Percentiles rank a stretch among this genome's conserved stretches.
phyloP scores from a whole-genome alignment of 2,113 vertebrate species.

The Steatornis caripensis region DNA sequence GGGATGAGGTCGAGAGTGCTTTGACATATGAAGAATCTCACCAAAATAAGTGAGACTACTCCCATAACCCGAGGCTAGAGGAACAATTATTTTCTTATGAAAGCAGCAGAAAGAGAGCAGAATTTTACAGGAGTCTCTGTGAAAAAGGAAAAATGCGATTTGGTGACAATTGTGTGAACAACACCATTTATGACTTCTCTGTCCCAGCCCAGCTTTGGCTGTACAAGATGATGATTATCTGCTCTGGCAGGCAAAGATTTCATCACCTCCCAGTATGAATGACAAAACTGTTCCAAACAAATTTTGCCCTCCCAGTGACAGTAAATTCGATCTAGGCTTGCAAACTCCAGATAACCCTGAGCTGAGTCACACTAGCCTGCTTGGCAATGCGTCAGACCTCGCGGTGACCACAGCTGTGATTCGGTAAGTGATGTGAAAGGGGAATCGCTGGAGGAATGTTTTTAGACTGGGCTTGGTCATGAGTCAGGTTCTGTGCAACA shows the following conservation, averaged over 20 bases:
- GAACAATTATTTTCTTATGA: not conserved
- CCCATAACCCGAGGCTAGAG: not conserved
- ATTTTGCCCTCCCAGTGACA: not conserved
- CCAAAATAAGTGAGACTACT: not conserved
- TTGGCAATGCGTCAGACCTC: not conserved
- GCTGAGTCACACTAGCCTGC: not conserved
- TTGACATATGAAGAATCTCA: not conserved
- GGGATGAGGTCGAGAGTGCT: not conserved
- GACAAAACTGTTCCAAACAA: conserved; percentile 46
- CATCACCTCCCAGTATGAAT: conserved; percentile 5
- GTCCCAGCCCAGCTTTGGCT: not conserved
- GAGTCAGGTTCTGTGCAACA: not conserved
- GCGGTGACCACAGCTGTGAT: not conserved
- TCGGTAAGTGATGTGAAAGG: not conserved
- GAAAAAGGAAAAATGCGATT: not conserved
- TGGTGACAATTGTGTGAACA: rapidly evolving
- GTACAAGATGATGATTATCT: not conserved
- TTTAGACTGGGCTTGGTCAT: not conserved
- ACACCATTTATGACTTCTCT: not conserved
- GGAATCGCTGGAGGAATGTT: not conserved
- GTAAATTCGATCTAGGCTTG: conserved; percentile 36
- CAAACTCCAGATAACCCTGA: conserved; percentile 23
- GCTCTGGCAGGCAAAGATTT: conserved; percentile 11
- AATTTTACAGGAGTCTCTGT: not conserved
- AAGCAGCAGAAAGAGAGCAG: not conserved